Conservation (phyloP, 2,113 vertebrate genomes). For the Embiotoca jacksoni region DNA sequence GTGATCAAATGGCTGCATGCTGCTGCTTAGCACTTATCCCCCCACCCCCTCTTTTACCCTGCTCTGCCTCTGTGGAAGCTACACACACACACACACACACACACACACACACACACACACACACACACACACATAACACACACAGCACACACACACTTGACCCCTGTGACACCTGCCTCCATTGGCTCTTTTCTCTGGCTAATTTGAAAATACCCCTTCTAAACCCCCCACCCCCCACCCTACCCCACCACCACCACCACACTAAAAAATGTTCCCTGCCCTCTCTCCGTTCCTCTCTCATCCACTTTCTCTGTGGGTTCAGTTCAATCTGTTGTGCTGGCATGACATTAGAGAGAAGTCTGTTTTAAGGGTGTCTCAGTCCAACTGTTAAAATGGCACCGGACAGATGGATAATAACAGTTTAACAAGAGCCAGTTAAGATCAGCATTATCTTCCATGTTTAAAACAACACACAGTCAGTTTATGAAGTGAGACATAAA, state of each 20-base stretch:
- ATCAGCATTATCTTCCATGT: not conserved
- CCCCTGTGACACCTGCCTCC: constrained; percentile 73
- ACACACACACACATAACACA: constrained; percentile 6
- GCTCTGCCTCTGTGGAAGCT: not conserved
- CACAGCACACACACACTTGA: constrained; percentile 51
- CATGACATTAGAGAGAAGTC: constrained; percentile 43
- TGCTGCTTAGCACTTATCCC: constrained; percentile 35
- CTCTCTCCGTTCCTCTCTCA: constrained; percentile 27
- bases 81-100: too few relatives aligned
- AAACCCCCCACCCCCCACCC: constrained; percentile 12
- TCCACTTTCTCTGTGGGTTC: constrained; percentile 18
- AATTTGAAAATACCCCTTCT: constrained; percentile 54
- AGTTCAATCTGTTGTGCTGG: constrained; percentile 24
- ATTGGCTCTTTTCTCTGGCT: constrained; percentile 57
- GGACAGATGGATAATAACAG: constrained; percentile 18
- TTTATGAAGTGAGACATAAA: not conserved
- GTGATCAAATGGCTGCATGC: constrained; percentile 67
- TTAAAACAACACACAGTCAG: not conserved
- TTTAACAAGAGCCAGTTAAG: not conserved
- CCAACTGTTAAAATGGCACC: constrained; percentile 14
- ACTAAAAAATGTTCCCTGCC: constrained; percentile 18
- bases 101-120: too few relatives aligned
- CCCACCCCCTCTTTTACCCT: not conserved
- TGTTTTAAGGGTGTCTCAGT: not conserved
- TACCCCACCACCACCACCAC: constrained; percentile 24